Percentiles rank a stretch among this genome's conserved stretches.
Conservation (phyloP, 2,888 invertebrate genomes). For the Drosophila mercatorum region DNA sequence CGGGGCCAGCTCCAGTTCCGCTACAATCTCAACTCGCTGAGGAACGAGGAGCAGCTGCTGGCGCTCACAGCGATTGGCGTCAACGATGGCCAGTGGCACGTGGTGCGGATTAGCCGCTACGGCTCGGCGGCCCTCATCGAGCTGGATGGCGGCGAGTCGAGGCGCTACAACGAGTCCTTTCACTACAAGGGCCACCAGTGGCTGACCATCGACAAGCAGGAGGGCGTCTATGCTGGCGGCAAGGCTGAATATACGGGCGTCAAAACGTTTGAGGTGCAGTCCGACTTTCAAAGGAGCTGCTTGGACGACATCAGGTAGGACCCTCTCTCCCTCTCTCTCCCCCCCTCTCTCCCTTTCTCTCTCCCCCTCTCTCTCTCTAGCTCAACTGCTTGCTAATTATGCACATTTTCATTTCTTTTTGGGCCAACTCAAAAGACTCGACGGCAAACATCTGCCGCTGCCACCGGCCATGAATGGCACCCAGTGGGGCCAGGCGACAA, state of each 20-base stretch:
- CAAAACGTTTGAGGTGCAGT: slow-evolving; percentile 95
- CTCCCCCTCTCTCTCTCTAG: background rate
- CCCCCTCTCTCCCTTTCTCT: too few relatives aligned
- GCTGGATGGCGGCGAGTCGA: slow-evolving; percentile 96
- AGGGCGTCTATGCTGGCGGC: slow-evolving; percentile 97
- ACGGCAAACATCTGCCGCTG: slow-evolving; percentile 96
- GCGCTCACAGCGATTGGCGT: slow-evolving; percentile 94
- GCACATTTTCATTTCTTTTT: slow-evolving; percentile 19
- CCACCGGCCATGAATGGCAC: slow-evolving; percentile 97
- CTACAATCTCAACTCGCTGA: slow-evolving; percentile 95
- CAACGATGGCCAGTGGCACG: slow-evolving; percentile 98
- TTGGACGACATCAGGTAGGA: slow-evolving; percentile 86
- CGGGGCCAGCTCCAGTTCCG: slow-evolving; percentile 94
- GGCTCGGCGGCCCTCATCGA: slow-evolving; percentile 96
- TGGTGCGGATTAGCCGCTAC: slow-evolving; percentile 94
- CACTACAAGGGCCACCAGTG: slow-evolving; percentile 95
- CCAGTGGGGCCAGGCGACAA: slow-evolving; percentile 97
- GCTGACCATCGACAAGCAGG: slow-evolving; percentile 95
- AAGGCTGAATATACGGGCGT: slow-evolving; percentile 98
- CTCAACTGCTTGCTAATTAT: slow-evolving; percentile 33
- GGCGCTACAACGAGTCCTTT: slow-evolving; percentile 96
- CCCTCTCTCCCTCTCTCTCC: too few relatives aligned
- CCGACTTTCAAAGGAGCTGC: slow-evolving; percentile 96
- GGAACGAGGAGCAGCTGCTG: slow-evolving; percentile 94
- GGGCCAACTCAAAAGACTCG: slow-evolving; percentile 87